Conservation (phyloP, 2,888 invertebrate species). For the Nephrocerus scutellatus region DNA sequence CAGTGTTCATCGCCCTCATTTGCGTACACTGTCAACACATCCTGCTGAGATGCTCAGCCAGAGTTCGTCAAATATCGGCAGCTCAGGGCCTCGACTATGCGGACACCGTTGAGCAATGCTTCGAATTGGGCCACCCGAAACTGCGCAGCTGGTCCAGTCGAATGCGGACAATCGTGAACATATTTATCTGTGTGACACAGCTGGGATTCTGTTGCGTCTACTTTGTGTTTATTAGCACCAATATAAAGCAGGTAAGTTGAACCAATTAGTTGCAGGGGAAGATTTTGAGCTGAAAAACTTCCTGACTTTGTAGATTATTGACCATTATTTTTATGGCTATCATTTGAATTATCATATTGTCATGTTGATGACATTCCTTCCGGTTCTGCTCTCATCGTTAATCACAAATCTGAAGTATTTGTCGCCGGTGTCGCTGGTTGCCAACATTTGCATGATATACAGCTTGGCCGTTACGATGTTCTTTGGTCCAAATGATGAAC, state of each 20-base stretch:
- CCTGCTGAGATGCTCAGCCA: constrained; percentile 68
- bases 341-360: constrained; percentile 51
- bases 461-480: constrained; percentile 67
- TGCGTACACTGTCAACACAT: constrained; percentile 91
- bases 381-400: constrained; percentile 66
- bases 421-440: constrained; percentile 68
- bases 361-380: constrained; percentile 66
- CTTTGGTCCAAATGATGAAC: constrained; percentile 65
- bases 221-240: constrained; percentile 87
- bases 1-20: constrained; percentile 72
- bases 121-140: constrained; percentile 64
- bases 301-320: constrained; percentile 1
- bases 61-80: constrained; percentile 56
- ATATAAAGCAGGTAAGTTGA: constrained; percentile 62
- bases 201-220: constrained; percentile 97
- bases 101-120: constrained; percentile 73
- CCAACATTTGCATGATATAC: constrained; percentile 67
- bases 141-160: constrained; percentile 56
- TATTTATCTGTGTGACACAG: constrained; percentile 90
- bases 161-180: constrained; percentile 69
- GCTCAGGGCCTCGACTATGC: constrained; percentile 64
- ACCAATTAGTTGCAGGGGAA: not conserved
- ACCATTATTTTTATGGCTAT: constrained; percentile 18
- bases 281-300: not conserved
- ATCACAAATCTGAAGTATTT: constrained; percentile 70